Conservation (phyloP, 1,140 invertebrate genomes). For the Portunus trituberculatus region DNA sequence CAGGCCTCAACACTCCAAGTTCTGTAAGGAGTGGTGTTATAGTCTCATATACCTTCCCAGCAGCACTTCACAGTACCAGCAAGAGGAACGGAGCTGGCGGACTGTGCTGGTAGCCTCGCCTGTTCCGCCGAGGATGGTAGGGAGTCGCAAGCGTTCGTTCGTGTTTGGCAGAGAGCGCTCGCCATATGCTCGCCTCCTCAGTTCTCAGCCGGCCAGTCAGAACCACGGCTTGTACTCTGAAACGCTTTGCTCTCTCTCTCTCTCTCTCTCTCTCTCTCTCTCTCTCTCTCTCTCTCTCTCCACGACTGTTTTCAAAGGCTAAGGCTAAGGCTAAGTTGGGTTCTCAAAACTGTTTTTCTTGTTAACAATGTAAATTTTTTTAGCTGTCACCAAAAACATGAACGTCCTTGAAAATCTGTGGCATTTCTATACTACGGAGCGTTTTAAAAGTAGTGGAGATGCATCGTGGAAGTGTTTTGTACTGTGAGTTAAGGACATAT, state of each 20-base stretch:
- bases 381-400: too few relatives aligned
- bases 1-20: neutral
- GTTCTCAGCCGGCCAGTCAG: neutral
- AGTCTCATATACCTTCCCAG: neutral
- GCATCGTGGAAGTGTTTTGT: too few relatives aligned
- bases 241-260: neutral
- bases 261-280: conserved; percentile 32
- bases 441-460: too few relatives aligned
- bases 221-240: neutral
- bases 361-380: too few relatives aligned
- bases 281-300: neutral
- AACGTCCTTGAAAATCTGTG: too few relatives aligned
- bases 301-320: too few relatives aligned
- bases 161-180: neutral
- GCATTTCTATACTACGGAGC: too few relatives aligned
- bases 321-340: too few relatives aligned
- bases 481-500: too few relatives aligned
- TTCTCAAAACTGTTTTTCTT: too few relatives aligned
- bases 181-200: neutral
- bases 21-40: neutral
- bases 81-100: neutral
- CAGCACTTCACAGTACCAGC: neutral
- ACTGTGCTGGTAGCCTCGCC: neutral
- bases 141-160: too few relatives aligned
- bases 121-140: too few relatives aligned